Evolutionary conservation across 2,113 vertebrate genomes (phyloP), one percentile per base, ranked within the genome.

Genomic region (Chaetura pelagica): DNA sequence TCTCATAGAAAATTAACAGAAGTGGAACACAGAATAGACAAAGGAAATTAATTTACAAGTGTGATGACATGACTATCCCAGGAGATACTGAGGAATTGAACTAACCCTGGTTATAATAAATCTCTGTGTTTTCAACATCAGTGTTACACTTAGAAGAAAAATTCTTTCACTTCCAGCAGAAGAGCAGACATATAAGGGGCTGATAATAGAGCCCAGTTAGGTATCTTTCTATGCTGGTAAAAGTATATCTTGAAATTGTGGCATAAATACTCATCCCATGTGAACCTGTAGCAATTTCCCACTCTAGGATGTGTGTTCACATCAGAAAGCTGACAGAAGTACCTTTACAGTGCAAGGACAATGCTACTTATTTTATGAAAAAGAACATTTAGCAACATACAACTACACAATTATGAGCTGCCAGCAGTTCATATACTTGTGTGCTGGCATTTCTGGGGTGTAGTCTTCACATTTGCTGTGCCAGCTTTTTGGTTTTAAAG

Each of bases 21-120:
- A 81, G 76, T 86, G 20, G 79, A 92, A 88, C 46, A 73, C 67
- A 71, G 87, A 86, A 90, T 57, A 91, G 68, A 72, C 90, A 87
- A 84, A 96, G 93, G 82, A 95, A 95, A 94, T 90, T 67, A 73
- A 95, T 85, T 92, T 92, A 74, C 42, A 81, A 88, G 63, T 61
- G 68, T 44, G 64, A 87, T 77, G 38, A 84, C 62, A 71, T 30
- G 32, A 93, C 34, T 64, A 84, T 52, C 91, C 62, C 77, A 72
- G 55, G 57, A 89, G 77, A 86, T 35, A 54, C 10, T 3, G 29
- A 90, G 76, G 29, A 63, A 67, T 2, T 75, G 85, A 96, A 54
- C 42, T 72, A 77, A 86, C 68, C 58, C 51, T 20, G 40, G 40
- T 67, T 64, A 52, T 15, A 42, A 30, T 30, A 87, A 32, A 2